phyloP scores from a whole-genome alignment of 2,888 invertebrate genomes.

The Eurytoma californica region DNA sequence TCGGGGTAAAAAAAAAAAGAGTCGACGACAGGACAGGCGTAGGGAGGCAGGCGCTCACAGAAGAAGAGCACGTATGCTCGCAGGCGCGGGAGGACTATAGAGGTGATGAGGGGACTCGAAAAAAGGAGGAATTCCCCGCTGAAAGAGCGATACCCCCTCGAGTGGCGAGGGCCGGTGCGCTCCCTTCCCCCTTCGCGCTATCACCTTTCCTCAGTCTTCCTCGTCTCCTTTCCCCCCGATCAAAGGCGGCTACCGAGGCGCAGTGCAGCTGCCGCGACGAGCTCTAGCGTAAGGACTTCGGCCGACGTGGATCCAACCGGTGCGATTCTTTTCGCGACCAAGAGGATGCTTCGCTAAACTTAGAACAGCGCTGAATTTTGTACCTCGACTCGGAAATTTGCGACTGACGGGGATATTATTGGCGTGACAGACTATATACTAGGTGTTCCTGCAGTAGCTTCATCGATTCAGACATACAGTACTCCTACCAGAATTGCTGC shows the following conservation, averaged over 20 bases:
- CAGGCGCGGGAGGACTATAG: background rate
- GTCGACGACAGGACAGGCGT: background rate
- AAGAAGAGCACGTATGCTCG: background rate
- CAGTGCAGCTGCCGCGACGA: background rate
- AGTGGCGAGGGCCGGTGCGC: background rate
- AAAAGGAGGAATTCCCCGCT: background rate
- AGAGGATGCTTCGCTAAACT: too few species aligned
- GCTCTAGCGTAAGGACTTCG: background rate
- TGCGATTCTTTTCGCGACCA: too few species aligned
- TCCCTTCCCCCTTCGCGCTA: too few species aligned
- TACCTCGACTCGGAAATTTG: too few species aligned
- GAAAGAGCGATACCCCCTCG: constrained; percentile 19
- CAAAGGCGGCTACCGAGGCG: background rate
- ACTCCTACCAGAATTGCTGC: too few species aligned
- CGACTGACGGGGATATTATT: too few species aligned
- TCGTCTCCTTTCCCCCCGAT: background rate
- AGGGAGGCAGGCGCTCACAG: background rate
- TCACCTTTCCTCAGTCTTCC: background rate
- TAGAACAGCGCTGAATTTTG: too few species aligned
- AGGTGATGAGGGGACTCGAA: background rate
- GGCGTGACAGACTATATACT: too few species aligned
- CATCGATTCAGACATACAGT: too few species aligned
- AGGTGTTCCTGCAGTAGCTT: too few species aligned
- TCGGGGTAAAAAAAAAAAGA: too few species aligned
- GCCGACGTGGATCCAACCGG: too few species aligned